A percentile compares a stretch with the other conserved stretches of the same genome.
These are phyloP conservation scores for Halictus quadricinctus DNA, from an alignment of 2,888 invertebrate genomes.

Conservation along the genomic window DNA sequence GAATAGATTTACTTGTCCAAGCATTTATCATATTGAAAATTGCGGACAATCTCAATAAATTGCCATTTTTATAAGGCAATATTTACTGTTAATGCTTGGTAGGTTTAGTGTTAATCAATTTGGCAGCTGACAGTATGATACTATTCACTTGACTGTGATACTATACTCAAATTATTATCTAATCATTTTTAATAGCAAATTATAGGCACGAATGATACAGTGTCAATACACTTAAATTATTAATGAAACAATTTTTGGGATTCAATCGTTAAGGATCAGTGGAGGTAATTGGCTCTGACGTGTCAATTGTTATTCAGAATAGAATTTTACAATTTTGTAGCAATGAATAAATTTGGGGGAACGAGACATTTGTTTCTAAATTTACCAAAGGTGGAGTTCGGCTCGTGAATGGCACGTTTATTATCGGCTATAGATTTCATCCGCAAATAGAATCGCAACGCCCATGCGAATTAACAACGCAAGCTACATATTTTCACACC, in stretches of 20 bases:
- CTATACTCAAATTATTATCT: background rate
- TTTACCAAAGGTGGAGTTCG: background rate
- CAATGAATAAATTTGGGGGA: background rate
- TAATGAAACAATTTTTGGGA: background rate
- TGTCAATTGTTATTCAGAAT: too few relatives aligned
- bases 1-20: too few relatives aligned
- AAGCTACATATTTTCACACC: background rate
- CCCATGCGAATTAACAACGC: slow-evolving; percentile 13
- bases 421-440: background rate
- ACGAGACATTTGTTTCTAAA: background rate
- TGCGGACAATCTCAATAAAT: too few relatives aligned
- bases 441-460: background rate
- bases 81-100: too few relatives aligned
- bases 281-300: too few relatives aligned
- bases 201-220: background rate
- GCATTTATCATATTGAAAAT: too few relatives aligned
- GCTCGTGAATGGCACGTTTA: background rate
- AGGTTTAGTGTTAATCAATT: background rate
- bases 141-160: background rate
- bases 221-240: background rate
- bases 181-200: background rate
- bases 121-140: background rate
- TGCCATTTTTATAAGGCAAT: too few relatives aligned
- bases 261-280: too few relatives aligned
- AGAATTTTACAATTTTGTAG: too few relatives aligned